A percentile compares a stretch with the other conserved stretches of the same genome.
Conservation (phyloP, 2,113 vertebrate species). For the Isichthys henryi region DNA sequence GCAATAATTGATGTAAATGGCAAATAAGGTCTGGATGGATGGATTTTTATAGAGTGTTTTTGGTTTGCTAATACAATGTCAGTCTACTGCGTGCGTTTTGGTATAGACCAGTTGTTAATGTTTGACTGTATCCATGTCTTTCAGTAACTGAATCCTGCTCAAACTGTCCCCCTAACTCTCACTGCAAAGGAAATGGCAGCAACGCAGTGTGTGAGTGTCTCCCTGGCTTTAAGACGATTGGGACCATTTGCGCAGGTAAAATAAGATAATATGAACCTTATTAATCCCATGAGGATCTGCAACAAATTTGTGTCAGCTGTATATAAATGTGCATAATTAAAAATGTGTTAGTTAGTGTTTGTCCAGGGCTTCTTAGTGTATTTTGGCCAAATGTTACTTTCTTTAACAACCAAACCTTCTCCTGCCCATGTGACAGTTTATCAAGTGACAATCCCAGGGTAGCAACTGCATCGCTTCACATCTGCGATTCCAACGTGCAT, state of each 20-base stretch:
- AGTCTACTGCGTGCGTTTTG: not conserved
- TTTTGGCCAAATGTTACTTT: not conserved
- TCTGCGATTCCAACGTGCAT: not conserved
- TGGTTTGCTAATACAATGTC: not conserved
- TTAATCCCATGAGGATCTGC: not conserved
- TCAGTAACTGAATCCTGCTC: slow-evolving; percentile 62
- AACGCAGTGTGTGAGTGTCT: slow-evolving; percentile 64
- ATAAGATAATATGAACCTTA: not conserved
- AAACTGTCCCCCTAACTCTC: slow-evolving; percentile 58
- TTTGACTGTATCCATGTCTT: slow-evolving; percentile 29
- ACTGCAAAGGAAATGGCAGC: slow-evolving; percentile 59
- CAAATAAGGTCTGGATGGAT: not conserved
- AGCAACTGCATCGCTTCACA: not conserved
- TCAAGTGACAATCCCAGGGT: not conserved
- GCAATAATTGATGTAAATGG: not conserved
- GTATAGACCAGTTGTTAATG: not conserved
- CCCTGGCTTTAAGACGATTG: slow-evolving; percentile 56
- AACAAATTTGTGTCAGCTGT: not conserved
- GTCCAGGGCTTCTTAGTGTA: not conserved
- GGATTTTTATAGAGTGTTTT: not conserved
- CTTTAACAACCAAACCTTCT: not conserved
- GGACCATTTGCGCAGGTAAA: slow-evolving; percentile 45
- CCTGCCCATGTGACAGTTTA: not conserved
- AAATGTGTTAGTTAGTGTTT: not conserved
- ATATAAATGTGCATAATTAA: not conserved